A percentile compares a stretch with the other conserved stretches of the same genome.
phyloP scores from a whole-genome alignment of 2,113 vertebrate species.

The Psilopsiagon aurifrons region DNA sequence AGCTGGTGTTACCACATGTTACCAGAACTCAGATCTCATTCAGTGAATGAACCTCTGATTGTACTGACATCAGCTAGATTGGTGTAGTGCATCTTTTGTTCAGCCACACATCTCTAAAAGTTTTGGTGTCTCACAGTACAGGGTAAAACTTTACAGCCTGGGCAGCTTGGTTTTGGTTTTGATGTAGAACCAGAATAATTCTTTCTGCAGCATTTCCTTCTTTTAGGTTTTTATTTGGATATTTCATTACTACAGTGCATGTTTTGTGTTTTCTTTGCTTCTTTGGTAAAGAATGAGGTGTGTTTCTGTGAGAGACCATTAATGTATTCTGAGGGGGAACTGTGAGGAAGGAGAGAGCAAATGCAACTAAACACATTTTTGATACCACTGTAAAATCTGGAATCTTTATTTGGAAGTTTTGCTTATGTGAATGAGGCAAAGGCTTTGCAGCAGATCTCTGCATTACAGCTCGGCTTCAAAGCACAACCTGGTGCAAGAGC shows the following conservation, averaged over 20 bases:
- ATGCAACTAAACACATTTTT: background rate
- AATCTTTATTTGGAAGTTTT: background rate
- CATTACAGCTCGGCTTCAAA: background rate
- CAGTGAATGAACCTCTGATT: background rate
- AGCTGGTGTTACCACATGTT: background rate
- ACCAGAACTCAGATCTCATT: background rate
- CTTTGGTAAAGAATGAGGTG: background rate
- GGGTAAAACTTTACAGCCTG: background rate
- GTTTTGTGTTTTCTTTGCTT: background rate
- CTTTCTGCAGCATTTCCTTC: background rate
- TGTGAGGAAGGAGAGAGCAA: background rate
- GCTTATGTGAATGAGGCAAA: background rate
- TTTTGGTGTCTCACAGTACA: slow-evolving; percentile 9
- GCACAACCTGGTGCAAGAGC: background rate
- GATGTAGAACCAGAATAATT: background rate
- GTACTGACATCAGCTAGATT: background rate
- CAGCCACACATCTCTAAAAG: background rate
- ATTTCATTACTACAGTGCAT: background rate
- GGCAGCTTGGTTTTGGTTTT: background rate
- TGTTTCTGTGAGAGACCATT: background rate
- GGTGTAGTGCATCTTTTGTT: background rate
- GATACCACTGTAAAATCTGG: background rate
- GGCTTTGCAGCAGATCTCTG: background rate
- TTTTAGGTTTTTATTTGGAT: background rate
- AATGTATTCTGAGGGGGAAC: background rate